A percentile compares a stretch with the other conserved stretches of the same genome.
These are phyloP conservation scores for Eublepharis macularius DNA, from an alignment of 2,113 vertebrate species.

Conservation along the genomic window DNA sequence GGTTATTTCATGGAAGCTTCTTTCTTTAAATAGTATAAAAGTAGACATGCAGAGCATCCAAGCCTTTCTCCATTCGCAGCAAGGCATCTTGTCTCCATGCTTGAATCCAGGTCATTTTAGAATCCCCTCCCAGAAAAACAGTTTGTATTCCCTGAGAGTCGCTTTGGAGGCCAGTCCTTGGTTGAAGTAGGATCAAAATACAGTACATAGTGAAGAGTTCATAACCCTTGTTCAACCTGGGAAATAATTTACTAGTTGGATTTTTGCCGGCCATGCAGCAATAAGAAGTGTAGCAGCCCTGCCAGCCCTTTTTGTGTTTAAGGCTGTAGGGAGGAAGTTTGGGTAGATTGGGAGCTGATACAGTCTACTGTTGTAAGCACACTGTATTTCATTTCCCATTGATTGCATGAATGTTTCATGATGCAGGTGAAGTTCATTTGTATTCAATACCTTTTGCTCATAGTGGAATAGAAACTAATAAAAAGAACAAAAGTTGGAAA, in stretches of 20 bases:
- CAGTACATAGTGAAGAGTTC: neutral
- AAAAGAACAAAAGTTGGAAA: too few relatives aligned
- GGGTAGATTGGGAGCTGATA: neutral
- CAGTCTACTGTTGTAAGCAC: neutral
- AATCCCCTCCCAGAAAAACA: too few relatives aligned
- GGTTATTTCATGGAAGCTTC: neutral
- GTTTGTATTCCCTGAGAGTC: too few relatives aligned
- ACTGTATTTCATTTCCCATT: neutral
- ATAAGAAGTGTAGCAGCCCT: neutral
- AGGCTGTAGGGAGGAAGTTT: neutral
- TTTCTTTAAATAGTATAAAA: neutral
- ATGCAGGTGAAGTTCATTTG: neutral
- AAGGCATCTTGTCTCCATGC: too few relatives aligned
- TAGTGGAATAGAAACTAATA: neutral
- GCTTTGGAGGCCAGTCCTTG: too few relatives aligned
- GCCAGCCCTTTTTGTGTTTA: neutral
- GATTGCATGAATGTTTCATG: neutral
- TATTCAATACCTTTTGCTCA: neutral
- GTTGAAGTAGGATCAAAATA: too few relatives aligned
- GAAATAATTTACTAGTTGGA: neutral
- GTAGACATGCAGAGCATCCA: neutral
- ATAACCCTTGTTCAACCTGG: neutral
- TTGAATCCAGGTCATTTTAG: too few relatives aligned
- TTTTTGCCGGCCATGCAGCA: neutral
- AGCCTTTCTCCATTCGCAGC: neutral